Base-by-base conservation (phyloP, 2,797 vertebrate species). In the Acrossocheilus wenchowensis region DNA sequence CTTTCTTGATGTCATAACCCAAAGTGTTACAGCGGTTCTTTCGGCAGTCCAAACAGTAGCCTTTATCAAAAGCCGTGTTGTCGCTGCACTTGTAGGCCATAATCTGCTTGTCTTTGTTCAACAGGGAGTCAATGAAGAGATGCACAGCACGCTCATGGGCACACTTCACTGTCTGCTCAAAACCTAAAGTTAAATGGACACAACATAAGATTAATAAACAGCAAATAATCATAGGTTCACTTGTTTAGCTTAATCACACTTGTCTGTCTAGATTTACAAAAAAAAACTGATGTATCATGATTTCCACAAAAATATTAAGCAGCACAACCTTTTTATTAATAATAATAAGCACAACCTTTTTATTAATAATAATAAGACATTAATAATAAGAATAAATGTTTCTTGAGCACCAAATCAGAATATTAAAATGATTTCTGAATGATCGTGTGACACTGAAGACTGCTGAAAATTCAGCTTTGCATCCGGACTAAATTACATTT, bases 61-160 rank as follows among this genome's bases (percentile, higher is more conserved):
- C 98, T 90, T 94, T 97, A 90, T 96, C 93, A 86, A 99, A 99
- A 3, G 95, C 95, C 17, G 89, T 93, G 92, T 97, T 94, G 91
- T 97, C 93, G 0, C 91, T 95, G 94, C 98, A 99, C 93, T 92
- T 93, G 94, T 97, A 99, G 69, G 96, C 97, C n/a, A 57, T 95
- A 92, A 94, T 98, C 91, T 96, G 97, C 93, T 95, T 94, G 87
- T 96, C 91, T 0, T 93, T 87, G 71, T 98, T 96, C 79, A 96
- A 92, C 84, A 99, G 82, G 0, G 98, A 99, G 93, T 99, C 98
- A 0, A 98, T 97, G 92, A 99, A 98, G 9, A 99, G 94, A 87
- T 98, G 97, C 48, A 98, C 97, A 0, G 98, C 97, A 8, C 97
- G 95, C 92, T 98, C 97, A 0, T 99, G 98, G 83, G 97, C 95